Conservation (phyloP, 2,888 invertebrate species). For the Chymomyza procnemis region DNA sequence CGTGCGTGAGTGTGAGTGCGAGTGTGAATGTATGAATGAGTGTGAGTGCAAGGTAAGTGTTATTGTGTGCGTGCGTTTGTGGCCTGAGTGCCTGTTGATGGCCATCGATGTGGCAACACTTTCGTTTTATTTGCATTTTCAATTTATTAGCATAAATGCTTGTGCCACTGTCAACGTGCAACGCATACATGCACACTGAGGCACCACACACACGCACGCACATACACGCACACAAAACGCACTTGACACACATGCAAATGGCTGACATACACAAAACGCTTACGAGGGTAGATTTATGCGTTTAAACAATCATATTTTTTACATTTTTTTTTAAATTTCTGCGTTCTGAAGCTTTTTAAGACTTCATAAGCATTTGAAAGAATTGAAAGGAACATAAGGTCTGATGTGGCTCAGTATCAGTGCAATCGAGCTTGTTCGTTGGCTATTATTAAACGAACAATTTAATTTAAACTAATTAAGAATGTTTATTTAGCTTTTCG, state of each 20-base stretch:
- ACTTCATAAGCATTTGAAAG: too few species aligned
- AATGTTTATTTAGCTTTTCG: too few species aligned
- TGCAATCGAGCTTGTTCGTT: too few species aligned
- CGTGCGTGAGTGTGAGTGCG: neutral
- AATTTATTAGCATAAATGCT: constrained; percentile 69
- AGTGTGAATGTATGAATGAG: constrained; percentile 6
- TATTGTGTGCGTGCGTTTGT: constrained; percentile 26
- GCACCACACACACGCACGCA: constrained; percentile 38
- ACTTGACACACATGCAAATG: constrained; percentile 65
- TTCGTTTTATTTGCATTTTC: constrained; percentile 70
- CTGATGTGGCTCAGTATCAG: too few species aligned
- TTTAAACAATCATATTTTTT: too few species aligned
- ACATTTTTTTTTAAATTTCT: too few species aligned
- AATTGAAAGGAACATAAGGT: too few species aligned
- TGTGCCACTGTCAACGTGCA: constrained; percentile 48
- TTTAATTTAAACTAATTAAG: too few species aligned
- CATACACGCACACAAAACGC: constrained; percentile 10
- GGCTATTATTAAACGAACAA: too few species aligned
- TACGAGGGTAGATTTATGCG: too few species aligned
- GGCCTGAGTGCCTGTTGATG: constrained; percentile 46
- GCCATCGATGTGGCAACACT: constrained; percentile 41
- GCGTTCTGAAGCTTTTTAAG: too few species aligned
- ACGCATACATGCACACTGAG: too few species aligned
- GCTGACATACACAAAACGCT: constrained; percentile 14
- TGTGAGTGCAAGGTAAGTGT: neutral